These are phyloP conservation scores for Chrosomus eos DNA, from an alignment of 2,797 vertebrate species.

Conservation along the genomic window DNA sequence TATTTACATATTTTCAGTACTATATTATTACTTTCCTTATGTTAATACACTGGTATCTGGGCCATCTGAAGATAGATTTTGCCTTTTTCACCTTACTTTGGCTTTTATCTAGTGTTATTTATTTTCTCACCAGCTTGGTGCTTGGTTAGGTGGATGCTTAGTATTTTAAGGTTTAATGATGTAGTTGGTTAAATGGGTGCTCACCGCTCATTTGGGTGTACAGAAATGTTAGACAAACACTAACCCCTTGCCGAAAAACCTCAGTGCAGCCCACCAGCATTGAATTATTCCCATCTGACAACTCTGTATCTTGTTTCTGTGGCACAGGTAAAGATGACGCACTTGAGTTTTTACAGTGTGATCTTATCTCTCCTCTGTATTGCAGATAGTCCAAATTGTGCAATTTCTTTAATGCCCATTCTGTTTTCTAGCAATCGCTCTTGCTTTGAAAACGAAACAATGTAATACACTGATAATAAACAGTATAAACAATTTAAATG, in stretches of 20 bases:
- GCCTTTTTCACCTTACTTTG: slow-evolving; percentile 5
- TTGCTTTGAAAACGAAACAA: not conserved
- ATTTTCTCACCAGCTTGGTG: slow-evolving; percentile 9
- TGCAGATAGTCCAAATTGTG: slow-evolving; percentile 21
- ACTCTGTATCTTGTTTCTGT: slow-evolving; percentile 43
- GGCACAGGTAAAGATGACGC: slow-evolving; percentile 14
- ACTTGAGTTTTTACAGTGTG: slow-evolving; percentile 24
- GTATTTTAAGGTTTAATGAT: not conserved
- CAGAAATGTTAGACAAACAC: not conserved
- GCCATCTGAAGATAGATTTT: not conserved
- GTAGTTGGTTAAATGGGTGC: not conserved
- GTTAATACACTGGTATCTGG: slow-evolving; percentile 41
- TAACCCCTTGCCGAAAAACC: not conserved
- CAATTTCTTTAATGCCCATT: not conserved
- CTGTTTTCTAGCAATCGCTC: slow-evolving; percentile 12
- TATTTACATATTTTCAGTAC: not conserved
- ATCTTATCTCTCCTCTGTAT: slow-evolving; percentile 9
- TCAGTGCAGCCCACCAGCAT: slow-evolving; percentile 6
- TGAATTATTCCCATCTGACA: not conserved
- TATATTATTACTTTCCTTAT: slow-evolving; percentile 7
- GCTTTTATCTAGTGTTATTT: not conserved
- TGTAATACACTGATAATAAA: slow-evolving; percentile 17
- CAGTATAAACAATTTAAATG: not conserved
- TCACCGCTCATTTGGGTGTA: not conserved
- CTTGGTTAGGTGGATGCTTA: not conserved